These are phyloP conservation scores for Urocolius indicus DNA, from an alignment of 2,113 vertebrate genomes.

Conservation along the genomic window DNA sequence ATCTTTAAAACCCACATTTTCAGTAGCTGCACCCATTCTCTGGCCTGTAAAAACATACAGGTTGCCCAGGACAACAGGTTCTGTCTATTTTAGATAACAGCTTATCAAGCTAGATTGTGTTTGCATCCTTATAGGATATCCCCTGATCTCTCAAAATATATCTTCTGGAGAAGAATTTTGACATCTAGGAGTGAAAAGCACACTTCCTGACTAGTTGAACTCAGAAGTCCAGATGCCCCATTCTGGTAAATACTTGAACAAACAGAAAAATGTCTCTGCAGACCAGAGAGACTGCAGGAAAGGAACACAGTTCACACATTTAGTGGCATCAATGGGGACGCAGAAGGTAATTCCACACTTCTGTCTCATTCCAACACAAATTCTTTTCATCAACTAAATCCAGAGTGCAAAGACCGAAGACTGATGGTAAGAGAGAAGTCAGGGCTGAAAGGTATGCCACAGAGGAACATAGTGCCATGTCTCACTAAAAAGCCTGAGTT, in stretches of 20 bases:
- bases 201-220: neutral
- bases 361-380: neutral
- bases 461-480: neutral
- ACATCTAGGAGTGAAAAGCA: neutral
- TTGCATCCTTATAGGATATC: neutral
- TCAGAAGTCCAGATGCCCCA: neutral
- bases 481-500: neutral
- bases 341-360: neutral
- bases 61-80: neutral
- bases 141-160: neutral
- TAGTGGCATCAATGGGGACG: neutral
- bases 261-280: neutral
- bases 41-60: neutral
- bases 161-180: neutral
- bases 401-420: neutral
- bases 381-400: neutral
- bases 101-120: neutral
- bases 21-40: neutral
- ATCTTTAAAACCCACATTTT: slow-evolving; percentile 15
- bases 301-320: neutral
- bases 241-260: neutral
- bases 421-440: neutral
- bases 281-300: neutral
- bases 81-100: neutral
- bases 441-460: neutral